Conservation (phyloP, 2,113 vertebrate species). For the Nicator chloris region DNA sequence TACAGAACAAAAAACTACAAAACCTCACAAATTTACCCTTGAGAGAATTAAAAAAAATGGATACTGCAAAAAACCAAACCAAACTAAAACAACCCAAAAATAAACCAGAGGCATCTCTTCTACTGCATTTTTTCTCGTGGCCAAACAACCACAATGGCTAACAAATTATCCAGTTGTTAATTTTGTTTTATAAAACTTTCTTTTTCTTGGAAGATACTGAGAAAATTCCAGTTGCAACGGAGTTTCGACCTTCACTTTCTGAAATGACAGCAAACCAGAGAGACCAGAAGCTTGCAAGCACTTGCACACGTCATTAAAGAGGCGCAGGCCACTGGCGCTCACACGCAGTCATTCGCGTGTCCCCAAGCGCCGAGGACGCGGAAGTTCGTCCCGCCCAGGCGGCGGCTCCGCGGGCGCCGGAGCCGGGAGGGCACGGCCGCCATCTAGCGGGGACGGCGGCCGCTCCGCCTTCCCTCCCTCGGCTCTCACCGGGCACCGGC, state of each 20-base stretch:
- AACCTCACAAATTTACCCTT: neutral
- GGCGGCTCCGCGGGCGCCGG: neutral
- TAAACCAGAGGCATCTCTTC: neutral
- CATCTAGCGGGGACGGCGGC: conserved; percentile 66
- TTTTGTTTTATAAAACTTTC: neutral
- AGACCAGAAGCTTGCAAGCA: neutral
- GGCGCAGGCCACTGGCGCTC: neutral
- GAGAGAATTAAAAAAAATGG: neutral
- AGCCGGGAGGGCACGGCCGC: conserved; percentile 26
- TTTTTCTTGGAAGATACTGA: neutral
- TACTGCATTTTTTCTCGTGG: neutral
- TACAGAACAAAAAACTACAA: neutral
- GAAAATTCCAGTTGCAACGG: neutral
- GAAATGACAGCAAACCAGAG: neutral
- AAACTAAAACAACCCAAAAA: neutral
- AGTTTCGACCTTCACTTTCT: neutral
- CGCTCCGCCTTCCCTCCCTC: neutral
- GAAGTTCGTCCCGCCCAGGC: neutral
- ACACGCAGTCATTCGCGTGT: rapidly evolving
- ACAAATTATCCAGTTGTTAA: neutral
- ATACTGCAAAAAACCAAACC: neutral
- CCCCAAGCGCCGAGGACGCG: rapidly evolving
- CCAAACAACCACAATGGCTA: neutral
- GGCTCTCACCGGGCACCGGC: neutral
- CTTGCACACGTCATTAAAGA: rapidly evolving